Conservation (phyloP, 1,140 invertebrate species). For the Lucilia cuprina region DNA sequence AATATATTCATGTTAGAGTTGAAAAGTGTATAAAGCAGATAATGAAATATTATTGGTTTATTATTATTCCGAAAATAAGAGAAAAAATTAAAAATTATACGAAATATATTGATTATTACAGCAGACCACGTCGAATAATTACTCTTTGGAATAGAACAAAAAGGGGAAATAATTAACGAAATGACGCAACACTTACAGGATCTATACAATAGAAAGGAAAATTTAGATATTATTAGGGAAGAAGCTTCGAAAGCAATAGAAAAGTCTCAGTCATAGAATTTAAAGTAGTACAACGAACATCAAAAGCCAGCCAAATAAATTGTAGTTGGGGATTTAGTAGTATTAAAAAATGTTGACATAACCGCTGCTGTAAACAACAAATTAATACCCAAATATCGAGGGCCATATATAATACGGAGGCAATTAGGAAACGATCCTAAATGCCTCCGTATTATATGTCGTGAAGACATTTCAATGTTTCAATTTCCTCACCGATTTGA, state of each 20-base stretch:
- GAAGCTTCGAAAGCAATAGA: neutral
- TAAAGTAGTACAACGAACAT: neutral
- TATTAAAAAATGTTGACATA: neutral
- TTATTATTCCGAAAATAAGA: neutral
- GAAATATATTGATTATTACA: constrained; percentile 38
- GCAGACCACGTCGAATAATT: constrained; percentile 18
- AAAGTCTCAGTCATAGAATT: neutral
- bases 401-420: neutral
- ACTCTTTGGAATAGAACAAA: neutral
- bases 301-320: neutral
- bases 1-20: neutral
- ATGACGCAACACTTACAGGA: neutral
- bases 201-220: neutral
- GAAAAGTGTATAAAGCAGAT: neutral
- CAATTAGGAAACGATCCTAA: neutral
- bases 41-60: neutral
- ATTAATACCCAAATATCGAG: neutral
- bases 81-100: constrained; percentile 43
- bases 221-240: neutral
- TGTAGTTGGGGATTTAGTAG: neutral
- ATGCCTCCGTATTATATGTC: too few relatives aligned
- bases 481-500: too few relatives aligned
- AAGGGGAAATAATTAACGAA: neutral
- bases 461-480: too few relatives aligned
- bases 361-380: neutral